Base-by-base conservation (phyloP, 2,113 vertebrate species). In the Cyprinodon variegatus region DNA sequence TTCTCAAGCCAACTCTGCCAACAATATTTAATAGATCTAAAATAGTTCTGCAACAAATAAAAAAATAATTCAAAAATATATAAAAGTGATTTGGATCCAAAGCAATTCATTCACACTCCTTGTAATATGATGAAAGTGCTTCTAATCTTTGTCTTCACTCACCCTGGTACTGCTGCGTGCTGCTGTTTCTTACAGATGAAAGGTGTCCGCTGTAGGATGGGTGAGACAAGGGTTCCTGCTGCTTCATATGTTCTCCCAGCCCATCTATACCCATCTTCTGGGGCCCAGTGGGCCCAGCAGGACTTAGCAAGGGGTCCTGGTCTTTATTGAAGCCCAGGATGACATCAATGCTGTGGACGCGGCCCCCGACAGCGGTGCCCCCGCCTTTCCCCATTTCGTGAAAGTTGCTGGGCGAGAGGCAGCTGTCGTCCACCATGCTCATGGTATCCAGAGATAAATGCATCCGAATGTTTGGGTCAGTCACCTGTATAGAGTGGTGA, bases 251-350 rank as follows among this genome's bases (percentile, higher is more conserved):
- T 29, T 91, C 90, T 3, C 40, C 90, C 68, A 91, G 81, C 69
- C 76, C 77, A 38, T 93, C 92, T 8, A 86, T 63, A 62, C 72
- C 79, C 70, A 85, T 76, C 78, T 92, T 94, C 48, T 89, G 83
- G 43, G 89, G 65, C 66, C 83, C 87, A 1, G 75, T 65, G 14
- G 65, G 65, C 40, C 81, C 90, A n/a, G 76, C 40, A 15, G 92
- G 77, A 84, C 84, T 89, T 36, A 95, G 88, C 81, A 94, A 78
- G 66, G 91, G 79, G 37, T 94, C 92, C 78, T 95, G 94, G 72
- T 96, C 94, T 88, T 94, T 94, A 61, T 91, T 94, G 85, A 95
- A 95, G 72, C 95, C 95, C 61, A 95, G 89, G 72, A 95, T 95
- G 89, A 95, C 94, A 82, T 95, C 94, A 43, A 95, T 94, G 90